A percentile compares a stretch with the other conserved stretches of the same genome.
phyloP scores from a whole-genome alignment of 1,140 invertebrate species.

The Drosophila asahinai region DNA sequence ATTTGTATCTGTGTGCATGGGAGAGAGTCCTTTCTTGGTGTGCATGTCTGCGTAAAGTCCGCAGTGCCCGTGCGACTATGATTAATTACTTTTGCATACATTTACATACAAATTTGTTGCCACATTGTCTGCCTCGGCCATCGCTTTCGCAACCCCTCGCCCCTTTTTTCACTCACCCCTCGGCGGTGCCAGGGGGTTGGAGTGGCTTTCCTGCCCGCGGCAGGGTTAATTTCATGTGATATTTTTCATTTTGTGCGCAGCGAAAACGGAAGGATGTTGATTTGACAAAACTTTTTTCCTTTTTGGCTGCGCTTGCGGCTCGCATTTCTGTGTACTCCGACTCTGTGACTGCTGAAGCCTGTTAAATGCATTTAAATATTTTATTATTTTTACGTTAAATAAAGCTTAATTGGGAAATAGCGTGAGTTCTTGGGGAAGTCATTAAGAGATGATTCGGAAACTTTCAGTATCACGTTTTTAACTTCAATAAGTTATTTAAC shows the following conservation, averaged over 20 bases:
- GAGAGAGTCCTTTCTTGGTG: constrained; percentile 40
- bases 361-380: constrained; percentile 78
- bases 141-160: constrained; percentile 35
- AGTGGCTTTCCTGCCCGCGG: constrained; percentile 49
- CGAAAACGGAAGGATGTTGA: constrained; percentile 76
- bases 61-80: constrained; percentile 67
- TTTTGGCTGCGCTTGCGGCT: constrained; percentile 8
- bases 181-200: constrained; percentile 43
- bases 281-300: constrained; percentile 75
- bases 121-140: constrained; percentile 78
- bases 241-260: constrained; percentile 80
- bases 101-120: constrained; percentile 84
- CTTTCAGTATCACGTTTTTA: no score
- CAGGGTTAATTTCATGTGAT: constrained; percentile 79
- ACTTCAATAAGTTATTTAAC: no score
- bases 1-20: constrained; percentile 1
- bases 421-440: neutral
- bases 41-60: constrained; percentile 63
- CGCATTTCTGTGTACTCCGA: neutral
- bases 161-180: constrained; percentile 22
- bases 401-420: neutral
- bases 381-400: constrained; percentile 26
- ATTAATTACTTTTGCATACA: constrained; percentile 85
- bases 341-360: constrained; percentile 15
- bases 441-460: neutral